A percentile compares a stretch with the other conserved stretches of the same genome.
phyloP scores from a whole-genome alignment of 2,113 vertebrate species.

The Echinops telfairi region DNA sequence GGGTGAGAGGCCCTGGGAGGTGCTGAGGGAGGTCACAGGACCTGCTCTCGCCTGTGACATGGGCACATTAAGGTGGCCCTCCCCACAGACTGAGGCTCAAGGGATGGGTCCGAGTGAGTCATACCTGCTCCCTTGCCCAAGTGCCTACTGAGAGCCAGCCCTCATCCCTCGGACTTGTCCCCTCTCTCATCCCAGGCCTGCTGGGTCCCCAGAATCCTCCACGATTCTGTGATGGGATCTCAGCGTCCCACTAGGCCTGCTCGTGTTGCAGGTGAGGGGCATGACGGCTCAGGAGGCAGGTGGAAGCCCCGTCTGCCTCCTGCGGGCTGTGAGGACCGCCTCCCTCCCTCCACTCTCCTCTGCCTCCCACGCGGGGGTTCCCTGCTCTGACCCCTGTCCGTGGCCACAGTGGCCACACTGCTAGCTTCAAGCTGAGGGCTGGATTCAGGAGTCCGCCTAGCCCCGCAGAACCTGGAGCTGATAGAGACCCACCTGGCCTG shows the following conservation, averaged over 20 bases:
- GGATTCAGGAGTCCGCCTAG: not conserved
- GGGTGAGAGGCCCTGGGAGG: not conserved
- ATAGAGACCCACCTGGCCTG: not conserved
- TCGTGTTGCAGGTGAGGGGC: not conserved
- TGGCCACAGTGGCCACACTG: fast-evolving
- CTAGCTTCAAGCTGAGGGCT: not conserved
- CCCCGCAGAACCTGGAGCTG: not conserved
- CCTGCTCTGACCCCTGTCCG: fast-evolving
- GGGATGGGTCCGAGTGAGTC: fast-evolving
- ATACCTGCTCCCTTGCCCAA: not conserved
- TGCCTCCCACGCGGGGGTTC: not conserved
- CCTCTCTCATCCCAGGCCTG: not conserved
- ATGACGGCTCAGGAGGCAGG: not conserved
- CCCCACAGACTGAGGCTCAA: fast-evolving
- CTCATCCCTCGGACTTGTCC: not conserved
- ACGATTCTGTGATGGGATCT: not conserved
- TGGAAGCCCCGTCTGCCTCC: not conserved
- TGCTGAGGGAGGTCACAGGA: not conserved
- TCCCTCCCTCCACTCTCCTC: not conserved
- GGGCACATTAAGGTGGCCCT: no score
- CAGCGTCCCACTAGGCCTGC: not conserved
- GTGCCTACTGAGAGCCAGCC: not conserved
- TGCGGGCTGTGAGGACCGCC: fast-evolving
- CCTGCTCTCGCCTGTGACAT: fast-evolving
- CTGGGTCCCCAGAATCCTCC: not conserved